These are phyloP conservation scores for Varanus komodoensis DNA, from an alignment of 2,113 vertebrate genomes.

Conservation along the genomic window DNA sequence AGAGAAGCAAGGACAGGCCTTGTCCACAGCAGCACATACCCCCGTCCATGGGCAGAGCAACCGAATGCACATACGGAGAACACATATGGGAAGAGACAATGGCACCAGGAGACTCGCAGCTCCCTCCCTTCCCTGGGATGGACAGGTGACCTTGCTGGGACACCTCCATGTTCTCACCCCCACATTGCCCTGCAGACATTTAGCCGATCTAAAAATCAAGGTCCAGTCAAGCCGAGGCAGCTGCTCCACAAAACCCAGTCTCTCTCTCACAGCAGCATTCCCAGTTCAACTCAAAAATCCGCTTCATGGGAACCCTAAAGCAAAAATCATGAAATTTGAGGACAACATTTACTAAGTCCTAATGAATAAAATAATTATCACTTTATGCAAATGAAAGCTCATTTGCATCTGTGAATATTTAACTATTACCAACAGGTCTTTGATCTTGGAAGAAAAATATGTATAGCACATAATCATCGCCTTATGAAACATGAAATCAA, in stretches of 20 bases:
- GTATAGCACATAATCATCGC: slow-evolving; percentile 77
- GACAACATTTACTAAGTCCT: slow-evolving; percentile 74
- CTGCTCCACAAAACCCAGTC: slow-evolving; percentile 41
- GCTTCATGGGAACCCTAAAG: slow-evolving; percentile 68
- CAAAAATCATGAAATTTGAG: slow-evolving; percentile 68
- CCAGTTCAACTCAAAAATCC: slow-evolving; percentile 63
- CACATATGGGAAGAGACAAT: slow-evolving; percentile 60
- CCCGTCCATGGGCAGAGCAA: slow-evolving; percentile 13
- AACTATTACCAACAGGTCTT: slow-evolving; percentile 75
- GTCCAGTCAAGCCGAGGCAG: slow-evolving; percentile 46
- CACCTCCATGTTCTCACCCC: slow-evolving; percentile 45
- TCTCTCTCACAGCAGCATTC: slow-evolving; percentile 60
- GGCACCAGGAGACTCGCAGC: slow-evolving; percentile 59
- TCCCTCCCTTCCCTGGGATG: slow-evolving; percentile 68
- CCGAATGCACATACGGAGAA: slow-evolving; percentile 19
- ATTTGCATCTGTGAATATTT: slow-evolving; percentile 76
- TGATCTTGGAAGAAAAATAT: slow-evolving; percentile 75
- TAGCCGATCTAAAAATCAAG: slow-evolving; percentile 63
- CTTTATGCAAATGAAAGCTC: slow-evolving; percentile 71
- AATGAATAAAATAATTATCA: slow-evolving; percentile 77
- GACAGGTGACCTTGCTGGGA: slow-evolving; percentile 74
- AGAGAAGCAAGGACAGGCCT: slow-evolving; percentile 75
- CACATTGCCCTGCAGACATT: slow-evolving; percentile 60
- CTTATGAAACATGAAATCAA: slow-evolving; percentile 71
- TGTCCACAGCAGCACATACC: background rate